Percentiles rank a stretch among this genome's conserved stretches.
Evolutionary conservation across 2,797 vertebrate species (phyloP).

Genomic region (Gobio occitaniae): DNA sequence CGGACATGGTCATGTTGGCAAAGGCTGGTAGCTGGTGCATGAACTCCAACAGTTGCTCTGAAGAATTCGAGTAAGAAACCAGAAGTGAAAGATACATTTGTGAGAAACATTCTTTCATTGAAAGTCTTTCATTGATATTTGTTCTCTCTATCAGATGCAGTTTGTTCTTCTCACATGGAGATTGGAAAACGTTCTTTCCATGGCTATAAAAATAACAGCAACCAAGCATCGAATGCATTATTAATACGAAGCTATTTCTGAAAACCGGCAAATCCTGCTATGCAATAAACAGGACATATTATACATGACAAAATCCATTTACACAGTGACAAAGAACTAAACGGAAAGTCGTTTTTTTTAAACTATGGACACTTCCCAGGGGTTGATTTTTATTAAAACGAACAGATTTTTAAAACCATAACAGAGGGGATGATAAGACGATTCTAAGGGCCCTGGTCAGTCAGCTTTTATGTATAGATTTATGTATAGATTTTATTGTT

Average conservation of each 20-base stretch:
- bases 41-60: slow-evolving; percentile 99
- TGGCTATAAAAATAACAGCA: slow-evolving; percentile 38
- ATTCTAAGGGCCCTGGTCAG: too few relatives aligned
- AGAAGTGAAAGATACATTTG: background rate
- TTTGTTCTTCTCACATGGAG: slow-evolving; percentile 11
- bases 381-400: background rate
- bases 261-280: background rate
- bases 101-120: background rate
- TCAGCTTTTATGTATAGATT: background rate
- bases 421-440: too few relatives aligned
- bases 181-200: slow-evolving; percentile 33
- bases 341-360: background rate
- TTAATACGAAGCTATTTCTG: slow-evolving; percentile 41
- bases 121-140: slow-evolving; percentile 31
- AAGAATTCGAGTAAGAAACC: slow-evolving; percentile 52
- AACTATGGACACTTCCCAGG: background rate
- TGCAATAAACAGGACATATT: slow-evolving; percentile 50
- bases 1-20: slow-evolving; percentile 99
- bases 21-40: slow-evolving; percentile 99
- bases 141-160: slow-evolving; percentile 21
- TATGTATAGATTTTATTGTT: background rate
- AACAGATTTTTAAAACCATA: background rate
- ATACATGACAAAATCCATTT: slow-evolving; percentile 49
- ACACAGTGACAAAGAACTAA: background rate
- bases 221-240: slow-evolving; percentile 44